Evolutionary conservation across 2,888 invertebrate species (phyloP).

Genomic region (Cheilosia grossa): DNA sequence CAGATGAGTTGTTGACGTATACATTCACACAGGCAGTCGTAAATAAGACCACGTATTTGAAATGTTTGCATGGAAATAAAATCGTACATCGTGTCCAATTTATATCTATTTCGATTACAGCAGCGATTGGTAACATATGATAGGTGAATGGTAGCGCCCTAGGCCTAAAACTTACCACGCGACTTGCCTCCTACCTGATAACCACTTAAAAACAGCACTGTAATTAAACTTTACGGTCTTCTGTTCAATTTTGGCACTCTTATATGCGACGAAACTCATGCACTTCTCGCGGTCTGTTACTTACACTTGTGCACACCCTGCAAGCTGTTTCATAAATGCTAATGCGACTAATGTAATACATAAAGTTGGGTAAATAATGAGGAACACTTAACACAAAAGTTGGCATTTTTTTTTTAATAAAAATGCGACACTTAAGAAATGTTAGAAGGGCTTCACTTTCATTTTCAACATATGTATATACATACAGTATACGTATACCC

Average conservation of each 20-base stretch:
- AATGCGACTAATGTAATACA: constrained; percentile 18
- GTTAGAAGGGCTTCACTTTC: neutral
- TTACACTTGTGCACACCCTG: constrained; percentile 21
- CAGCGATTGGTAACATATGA: neutral
- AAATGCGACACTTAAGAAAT: neutral
- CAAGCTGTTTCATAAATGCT: constrained; percentile 30
- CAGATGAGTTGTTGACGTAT: neutral
- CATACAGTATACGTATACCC: neutral
- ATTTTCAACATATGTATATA: neutral
- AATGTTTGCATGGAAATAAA: neutral
- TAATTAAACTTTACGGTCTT: neutral
- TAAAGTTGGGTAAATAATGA: neutral
- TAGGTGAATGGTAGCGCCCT: neutral
- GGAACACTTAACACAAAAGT: neutral
- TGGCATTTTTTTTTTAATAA: neutral
- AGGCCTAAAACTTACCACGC: neutral
- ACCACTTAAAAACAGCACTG: neutral
- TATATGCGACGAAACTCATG: neutral
- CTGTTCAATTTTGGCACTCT: constrained; percentile 14
- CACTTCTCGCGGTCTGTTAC: neutral
- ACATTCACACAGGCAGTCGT: neutral
- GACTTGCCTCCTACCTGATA: neutral
- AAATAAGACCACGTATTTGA: neutral
- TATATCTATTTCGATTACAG: neutral
- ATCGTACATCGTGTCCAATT: neutral